Percentiles rank a stretch among this genome's conserved stretches.
phyloP scores from a whole-genome alignment of 2,888 invertebrate genomes.

The Catocala sponsa region DNA sequence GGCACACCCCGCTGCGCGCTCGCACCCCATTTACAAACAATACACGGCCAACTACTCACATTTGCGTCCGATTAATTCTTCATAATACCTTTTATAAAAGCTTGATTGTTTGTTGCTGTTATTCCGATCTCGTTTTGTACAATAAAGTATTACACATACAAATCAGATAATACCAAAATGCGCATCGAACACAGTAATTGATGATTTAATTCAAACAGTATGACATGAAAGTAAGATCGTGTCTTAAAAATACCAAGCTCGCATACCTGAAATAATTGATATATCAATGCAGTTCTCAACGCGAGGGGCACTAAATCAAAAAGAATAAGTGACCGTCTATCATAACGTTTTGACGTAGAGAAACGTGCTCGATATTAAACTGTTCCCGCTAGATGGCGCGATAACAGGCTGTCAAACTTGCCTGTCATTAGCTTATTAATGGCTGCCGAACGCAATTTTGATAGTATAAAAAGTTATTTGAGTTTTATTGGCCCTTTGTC shows the following conservation, averaged over 20 bases:
- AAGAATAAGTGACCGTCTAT: conserved; percentile 74
- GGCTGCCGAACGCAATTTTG: conserved; percentile 70
- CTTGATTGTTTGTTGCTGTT: conserved; percentile 35
- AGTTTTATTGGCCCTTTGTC: conserved; percentile 66
- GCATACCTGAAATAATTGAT: conserved; percentile 85
- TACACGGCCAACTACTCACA: conserved; percentile 63
- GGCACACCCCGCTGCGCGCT: conserved; percentile 70
- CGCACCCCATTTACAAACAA: conserved; percentile 81
- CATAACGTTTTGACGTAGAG: conserved; percentile 84
- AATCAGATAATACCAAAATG: conserved; percentile 82
- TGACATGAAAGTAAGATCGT: conserved; percentile 86
- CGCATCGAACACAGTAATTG: conserved; percentile 78
- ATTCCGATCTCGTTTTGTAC: conserved; percentile 48
- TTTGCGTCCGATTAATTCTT: conserved; percentile 61
- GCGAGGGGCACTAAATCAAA: conserved; percentile 85
- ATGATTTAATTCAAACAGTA: conserved; percentile 81
- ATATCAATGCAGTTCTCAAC: conserved; percentile 84
- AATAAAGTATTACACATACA: conserved; percentile 69
- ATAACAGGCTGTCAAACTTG: conserved; percentile 84
- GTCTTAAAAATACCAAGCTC: conserved; percentile 81
- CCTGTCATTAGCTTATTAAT: conserved; percentile 86
- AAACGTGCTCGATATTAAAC: conserved; percentile 82
- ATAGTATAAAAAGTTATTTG: conserved; percentile 75
- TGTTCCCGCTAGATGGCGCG: conserved; percentile 85
- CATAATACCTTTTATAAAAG: conserved; percentile 50